Evolutionary conservation across 2,797 vertebrate genomes (phyloP).

Genomic region (Acrocephalus scirpaceus): DNA sequence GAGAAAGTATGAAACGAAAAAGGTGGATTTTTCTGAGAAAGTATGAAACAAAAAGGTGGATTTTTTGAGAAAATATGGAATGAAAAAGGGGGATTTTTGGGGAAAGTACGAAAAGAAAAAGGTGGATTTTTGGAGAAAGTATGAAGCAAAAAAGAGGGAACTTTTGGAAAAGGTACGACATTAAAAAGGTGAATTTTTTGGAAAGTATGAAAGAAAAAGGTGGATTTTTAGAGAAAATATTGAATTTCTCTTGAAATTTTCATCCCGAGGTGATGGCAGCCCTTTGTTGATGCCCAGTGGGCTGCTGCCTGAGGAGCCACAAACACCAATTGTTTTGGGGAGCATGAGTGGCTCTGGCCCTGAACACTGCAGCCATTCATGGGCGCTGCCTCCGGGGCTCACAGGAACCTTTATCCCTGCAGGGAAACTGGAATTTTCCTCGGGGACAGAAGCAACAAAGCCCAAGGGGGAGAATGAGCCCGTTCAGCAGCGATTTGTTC

Average conservation of each 20-base stretch:
- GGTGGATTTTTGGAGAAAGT: not conserved
- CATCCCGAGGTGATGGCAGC: not conserved
- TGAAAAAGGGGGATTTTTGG: rapidly evolving
- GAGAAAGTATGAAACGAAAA: rapidly evolving
- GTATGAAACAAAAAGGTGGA: rapidly evolving
- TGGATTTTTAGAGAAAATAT: not conserved
- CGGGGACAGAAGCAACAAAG: not conserved
- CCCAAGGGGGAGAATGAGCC: not conserved
- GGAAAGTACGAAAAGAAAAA: rapidly evolving
- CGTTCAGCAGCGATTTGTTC: not conserved
- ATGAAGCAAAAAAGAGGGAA: too few relatives aligned
- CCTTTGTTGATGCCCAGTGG: not conserved
- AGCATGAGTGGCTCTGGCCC: not conserved
- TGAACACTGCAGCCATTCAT: conserved; percentile 48
- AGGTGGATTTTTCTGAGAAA: not conserved
- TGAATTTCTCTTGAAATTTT: not conserved
- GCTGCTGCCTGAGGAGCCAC: not conserved
- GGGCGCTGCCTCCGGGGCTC: not conserved
- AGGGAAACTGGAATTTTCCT: not conserved
- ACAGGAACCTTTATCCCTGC: not conserved
- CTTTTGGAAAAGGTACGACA: too few relatives aligned
- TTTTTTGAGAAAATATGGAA: rapidly evolving
- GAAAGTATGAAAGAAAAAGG: not conserved
- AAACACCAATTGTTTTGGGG: conserved; percentile 27
- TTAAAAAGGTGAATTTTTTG: not conserved